Evolutionary conservation across 2,113 vertebrate species (phyloP).

Genomic region (Embiotoca jacksoni): DNA sequence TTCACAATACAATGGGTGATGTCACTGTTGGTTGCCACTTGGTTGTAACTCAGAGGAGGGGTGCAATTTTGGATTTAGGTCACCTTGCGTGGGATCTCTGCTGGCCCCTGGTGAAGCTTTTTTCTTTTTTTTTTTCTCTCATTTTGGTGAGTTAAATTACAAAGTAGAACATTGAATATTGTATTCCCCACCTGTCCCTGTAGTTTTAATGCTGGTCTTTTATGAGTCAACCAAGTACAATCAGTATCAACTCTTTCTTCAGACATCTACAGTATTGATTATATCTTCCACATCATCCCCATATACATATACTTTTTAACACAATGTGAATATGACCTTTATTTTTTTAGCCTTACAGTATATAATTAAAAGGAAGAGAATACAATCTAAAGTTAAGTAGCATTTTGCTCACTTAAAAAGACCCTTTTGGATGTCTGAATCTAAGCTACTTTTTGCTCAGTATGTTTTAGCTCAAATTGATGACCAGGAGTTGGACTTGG

Average conservation of each 20-base stretch:
- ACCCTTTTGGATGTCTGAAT: background rate
- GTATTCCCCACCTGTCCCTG: background rate
- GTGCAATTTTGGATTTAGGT: too few species aligned
- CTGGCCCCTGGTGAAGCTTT: too few species aligned
- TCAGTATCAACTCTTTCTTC: background rate
- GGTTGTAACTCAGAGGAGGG: too few species aligned
- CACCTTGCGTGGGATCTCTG: too few species aligned
- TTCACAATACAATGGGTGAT: too few species aligned
- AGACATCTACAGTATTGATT: background rate
- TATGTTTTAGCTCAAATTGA: slow-evolving; percentile 23
- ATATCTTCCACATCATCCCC: background rate
- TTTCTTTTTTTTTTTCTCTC: background rate
- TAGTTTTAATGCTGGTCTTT: background rate
- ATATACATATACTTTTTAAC: too few species aligned
- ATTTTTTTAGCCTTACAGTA: background rate
- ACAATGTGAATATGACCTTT: too few species aligned
- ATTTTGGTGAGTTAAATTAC: background rate
- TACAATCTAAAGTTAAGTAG: background rate
- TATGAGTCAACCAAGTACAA: background rate
- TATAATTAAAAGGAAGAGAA: background rate
- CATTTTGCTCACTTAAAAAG: background rate
- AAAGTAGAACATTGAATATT: background rate
- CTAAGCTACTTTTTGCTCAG: slow-evolving; percentile 17
- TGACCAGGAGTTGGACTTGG: slow-evolving; percentile 29
- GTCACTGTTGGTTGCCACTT: too few species aligned